Evolutionary conservation across 2,113 vertebrate species (phyloP).

Genomic region (Edolisoma coerulescens): DNA sequence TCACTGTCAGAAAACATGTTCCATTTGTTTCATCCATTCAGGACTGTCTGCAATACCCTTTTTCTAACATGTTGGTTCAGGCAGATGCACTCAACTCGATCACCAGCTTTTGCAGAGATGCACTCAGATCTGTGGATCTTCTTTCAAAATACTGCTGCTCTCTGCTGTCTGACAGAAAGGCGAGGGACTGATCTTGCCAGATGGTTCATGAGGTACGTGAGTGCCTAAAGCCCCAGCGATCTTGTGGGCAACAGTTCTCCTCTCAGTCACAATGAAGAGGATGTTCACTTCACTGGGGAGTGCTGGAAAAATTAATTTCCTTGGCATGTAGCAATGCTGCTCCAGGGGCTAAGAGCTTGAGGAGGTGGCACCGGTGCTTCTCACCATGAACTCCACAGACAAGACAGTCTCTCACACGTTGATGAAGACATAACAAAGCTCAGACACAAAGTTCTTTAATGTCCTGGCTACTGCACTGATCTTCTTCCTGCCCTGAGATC

Average conservation of each 20-base stretch:
- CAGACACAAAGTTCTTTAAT: not conserved
- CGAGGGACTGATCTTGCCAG: not conserved
- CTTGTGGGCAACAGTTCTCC: not conserved
- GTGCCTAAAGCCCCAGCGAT: not conserved
- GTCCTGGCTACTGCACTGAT: not conserved
- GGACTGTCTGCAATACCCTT: not conserved
- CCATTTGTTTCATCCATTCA: not conserved
- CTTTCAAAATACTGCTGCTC: not conserved
- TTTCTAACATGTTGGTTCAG: not conserved
- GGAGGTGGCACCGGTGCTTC: not conserved
- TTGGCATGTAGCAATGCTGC: not conserved
- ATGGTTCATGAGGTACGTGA: not conserved
- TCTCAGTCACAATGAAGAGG: not conserved
- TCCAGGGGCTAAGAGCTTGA: not conserved
- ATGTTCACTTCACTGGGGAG: not conserved
- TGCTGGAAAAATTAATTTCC: not conserved
- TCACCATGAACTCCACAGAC: not conserved
- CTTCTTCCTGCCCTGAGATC: not conserved
- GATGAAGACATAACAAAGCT: not conserved
- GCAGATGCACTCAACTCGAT: not conserved
- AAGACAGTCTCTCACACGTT: not conserved
- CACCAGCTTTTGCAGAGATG: not conserved
- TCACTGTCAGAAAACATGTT: not conserved
- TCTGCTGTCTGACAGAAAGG: not conserved
- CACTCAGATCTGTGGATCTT: not conserved